Evolutionary conservation across 2,797 vertebrate genomes (phyloP).

Genomic region (Bradypus variegatus): DNA sequence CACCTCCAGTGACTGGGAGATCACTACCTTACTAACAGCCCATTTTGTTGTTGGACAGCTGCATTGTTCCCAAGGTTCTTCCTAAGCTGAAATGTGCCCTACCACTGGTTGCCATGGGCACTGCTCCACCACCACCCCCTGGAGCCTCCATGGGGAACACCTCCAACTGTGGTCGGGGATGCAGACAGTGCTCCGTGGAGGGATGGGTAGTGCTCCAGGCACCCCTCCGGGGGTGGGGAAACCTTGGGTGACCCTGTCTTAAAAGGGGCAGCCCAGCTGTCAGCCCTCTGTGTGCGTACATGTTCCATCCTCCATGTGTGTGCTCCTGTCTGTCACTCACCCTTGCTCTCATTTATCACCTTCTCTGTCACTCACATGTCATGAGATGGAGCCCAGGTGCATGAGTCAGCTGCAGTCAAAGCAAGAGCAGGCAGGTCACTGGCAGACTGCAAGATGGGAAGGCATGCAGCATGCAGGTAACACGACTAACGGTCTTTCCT

Average conservation of each 20-base stretch:
- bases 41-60: slow-evolving; percentile 6
- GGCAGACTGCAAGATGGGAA: neutral
- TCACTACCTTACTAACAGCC: neutral
- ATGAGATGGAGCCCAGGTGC: slow-evolving; percentile 42
- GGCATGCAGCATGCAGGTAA: neutral
- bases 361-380: slow-evolving; percentile 49
- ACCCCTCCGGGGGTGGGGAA: neutral
- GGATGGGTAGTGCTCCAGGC: neutral
- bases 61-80: neutral
- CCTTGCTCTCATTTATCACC: slow-evolving; percentile 15
- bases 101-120: slow-evolving; percentile 48
- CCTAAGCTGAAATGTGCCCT: neutral
- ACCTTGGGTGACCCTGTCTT: slow-evolving; percentile 15
- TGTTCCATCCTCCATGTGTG: neutral
- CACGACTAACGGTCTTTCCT: neutral
- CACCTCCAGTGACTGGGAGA: neutral
- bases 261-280: slow-evolving; percentile 13
- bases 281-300: neutral
- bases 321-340: slow-evolving; percentile 38
- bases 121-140: neutral
- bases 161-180: neutral
- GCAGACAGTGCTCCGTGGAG: neutral
- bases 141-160: neutral
- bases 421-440: neutral
- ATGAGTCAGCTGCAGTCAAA: neutral